Conservation (phyloP, 2,113 vertebrate genomes). For the Micronycteris hirsuta region DNA sequence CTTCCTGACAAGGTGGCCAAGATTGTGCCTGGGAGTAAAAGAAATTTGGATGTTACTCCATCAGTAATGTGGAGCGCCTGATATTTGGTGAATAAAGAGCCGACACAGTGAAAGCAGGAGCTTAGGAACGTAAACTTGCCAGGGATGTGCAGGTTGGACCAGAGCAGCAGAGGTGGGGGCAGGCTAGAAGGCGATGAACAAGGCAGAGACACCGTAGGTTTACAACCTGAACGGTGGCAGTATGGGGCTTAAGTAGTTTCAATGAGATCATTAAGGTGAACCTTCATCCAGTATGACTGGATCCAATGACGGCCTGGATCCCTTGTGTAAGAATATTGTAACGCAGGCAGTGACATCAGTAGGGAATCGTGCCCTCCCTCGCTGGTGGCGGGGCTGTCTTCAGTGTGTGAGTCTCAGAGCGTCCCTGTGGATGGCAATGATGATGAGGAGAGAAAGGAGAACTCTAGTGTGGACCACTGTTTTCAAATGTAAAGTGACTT, state of each 20-base stretch:
- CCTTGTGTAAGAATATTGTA: neutral
- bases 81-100: neutral
- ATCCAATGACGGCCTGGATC: neutral
- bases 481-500: neutral
- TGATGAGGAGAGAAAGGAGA: neutral
- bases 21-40: neutral
- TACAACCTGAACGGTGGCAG: neutral
- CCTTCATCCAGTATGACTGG: neutral
- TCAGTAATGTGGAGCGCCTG: neutral
- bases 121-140: neutral
- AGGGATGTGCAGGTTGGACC: neutral
- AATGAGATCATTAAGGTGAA: neutral
- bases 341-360: neutral
- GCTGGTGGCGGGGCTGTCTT: neutral
- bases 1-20: neutral
- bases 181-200: neutral
- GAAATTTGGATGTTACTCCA: neutral
- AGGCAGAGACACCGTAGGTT: neutral
- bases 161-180: neutral
- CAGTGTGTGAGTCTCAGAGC: neutral
- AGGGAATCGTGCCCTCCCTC: neutral
- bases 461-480: neutral
- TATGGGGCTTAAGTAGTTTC: neutral
- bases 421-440: neutral
- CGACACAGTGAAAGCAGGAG: neutral